Conservation (phyloP, 2,113 vertebrate species). For the Myiozetetes cayanensis region DNA sequence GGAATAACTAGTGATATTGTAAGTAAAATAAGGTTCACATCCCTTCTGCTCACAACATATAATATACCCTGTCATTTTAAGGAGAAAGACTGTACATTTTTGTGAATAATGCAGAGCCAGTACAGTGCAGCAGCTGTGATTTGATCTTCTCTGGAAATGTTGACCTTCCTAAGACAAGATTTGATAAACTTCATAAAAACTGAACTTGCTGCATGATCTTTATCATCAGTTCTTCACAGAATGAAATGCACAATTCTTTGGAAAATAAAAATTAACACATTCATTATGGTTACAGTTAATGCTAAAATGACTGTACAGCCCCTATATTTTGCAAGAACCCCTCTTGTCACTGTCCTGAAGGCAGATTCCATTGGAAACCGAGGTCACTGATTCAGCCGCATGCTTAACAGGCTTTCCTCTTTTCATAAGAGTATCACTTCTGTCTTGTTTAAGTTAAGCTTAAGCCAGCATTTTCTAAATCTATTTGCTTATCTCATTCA, state of each 20-base stretch:
- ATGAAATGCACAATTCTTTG: not conserved
- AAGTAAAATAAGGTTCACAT: not conserved
- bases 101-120: not conserved
- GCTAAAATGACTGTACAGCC: not conserved
- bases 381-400: not conserved
- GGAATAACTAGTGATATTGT: not conserved
- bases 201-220: not conserved
- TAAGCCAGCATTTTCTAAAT: slow-evolving; percentile 61
- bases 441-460: not conserved
- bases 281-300: not conserved
- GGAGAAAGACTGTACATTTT: not conserved
- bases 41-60: not conserved
- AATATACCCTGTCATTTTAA: not conserved
- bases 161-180: not conserved
- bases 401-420: not conserved
- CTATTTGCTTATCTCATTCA: slow-evolving; percentile 61
- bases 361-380: not conserved
- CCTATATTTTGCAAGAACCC: not conserved
- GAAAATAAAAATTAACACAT: not conserved
- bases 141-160: not conserved
- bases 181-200: not conserved
- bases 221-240: not conserved
- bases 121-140: not conserved
- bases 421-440: not conserved
- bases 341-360: not conserved